phyloP scores from a whole-genome alignment of 2,888 invertebrate species.

The Lacanobia wlatinum region DNA sequence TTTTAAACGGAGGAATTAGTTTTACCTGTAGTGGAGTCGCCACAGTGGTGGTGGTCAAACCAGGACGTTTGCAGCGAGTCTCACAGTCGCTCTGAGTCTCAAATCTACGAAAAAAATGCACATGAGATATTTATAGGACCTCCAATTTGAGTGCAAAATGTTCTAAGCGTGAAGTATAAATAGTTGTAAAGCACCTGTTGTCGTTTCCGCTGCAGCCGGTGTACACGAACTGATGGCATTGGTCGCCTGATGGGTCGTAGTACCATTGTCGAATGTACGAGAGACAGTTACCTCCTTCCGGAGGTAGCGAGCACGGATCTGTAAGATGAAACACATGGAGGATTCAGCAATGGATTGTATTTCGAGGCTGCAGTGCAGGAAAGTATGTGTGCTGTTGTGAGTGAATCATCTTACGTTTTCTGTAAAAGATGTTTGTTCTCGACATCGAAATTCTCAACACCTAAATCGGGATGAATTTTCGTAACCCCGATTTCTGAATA shows the following conservation, averaged over 20 bases:
- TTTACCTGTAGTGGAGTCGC: constrained; percentile 56
- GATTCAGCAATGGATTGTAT: not conserved
- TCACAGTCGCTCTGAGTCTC: constrained; percentile 91
- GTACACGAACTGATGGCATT: constrained; percentile 96
- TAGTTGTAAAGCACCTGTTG: constrained; percentile 93
- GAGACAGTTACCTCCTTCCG: constrained; percentile 94
- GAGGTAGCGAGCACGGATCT: constrained; percentile 93
- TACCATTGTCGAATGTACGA: constrained; percentile 94
- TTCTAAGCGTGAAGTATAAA: not conserved
- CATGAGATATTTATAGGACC: not conserved
- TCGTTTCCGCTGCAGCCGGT: constrained; percentile 98
- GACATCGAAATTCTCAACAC: no score
- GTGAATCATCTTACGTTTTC: no score
- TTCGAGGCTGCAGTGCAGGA: not conserved
- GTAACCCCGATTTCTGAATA: no score
- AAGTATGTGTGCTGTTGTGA: not conserved
- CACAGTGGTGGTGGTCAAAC: constrained; percentile 61
- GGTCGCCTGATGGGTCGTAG: constrained; percentile 92
- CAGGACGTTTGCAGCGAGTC: constrained; percentile 84
- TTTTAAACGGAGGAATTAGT: not conserved
- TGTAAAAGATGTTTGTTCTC: no score
- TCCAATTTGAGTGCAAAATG: not conserved
- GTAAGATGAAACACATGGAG: not conserved
- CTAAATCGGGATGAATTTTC: no score
- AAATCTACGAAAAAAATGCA: constrained; percentile 87